Base-by-base conservation (phyloP, 37 sponge, comb jelly and placozoan species). In the Oopsacas minuta region DNA sequence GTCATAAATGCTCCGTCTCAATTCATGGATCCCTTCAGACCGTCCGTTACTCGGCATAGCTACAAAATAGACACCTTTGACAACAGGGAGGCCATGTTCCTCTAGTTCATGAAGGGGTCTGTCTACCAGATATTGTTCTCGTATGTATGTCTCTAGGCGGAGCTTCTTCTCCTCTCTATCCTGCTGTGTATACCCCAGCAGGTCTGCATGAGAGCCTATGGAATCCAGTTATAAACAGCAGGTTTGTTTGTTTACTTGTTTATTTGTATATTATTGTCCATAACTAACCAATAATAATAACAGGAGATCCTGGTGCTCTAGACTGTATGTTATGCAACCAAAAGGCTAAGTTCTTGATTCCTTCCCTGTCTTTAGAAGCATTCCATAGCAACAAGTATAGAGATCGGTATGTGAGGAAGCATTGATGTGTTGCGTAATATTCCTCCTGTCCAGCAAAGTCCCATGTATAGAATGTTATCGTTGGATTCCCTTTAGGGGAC, bases 371-470 rank as follows among this genome's bases (percentile, higher is more conserved):
- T 0, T 88, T 52, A 20, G 39, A 86, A 36, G 88, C 81, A 82
- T 89, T 86, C 90, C 90, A 95, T 23, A 95, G 86, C 28, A 91
- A 87, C 81, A 95, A 88, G 39, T 95, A 95, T 35, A 95, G 91
- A 0, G 96, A 88, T 1, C 93, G 90, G 17, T 87, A 38, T 36
- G 96, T 93, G 53, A 95, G 89, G 88, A 95, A 95, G 61, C 90
- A 89, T 86, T 95, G 96, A 83, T 95, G 96, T 51, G 96, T 95
- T 81, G 89, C 93, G 83, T 95, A 95, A 84, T 95, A 95, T 88
- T 92, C 96, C 82, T 92, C 93, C 91, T 94, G 95, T n/a, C 95
- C 95, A 22, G 90, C 95, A 89, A 94, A 94, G 85, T 94, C 95
- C 95, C 95, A 92, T 0, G 93, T 95, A 69, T 90, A 90, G 86